phyloP scores from a whole-genome alignment of 2,113 vertebrate species.

The Labrus mixtus region DNA sequence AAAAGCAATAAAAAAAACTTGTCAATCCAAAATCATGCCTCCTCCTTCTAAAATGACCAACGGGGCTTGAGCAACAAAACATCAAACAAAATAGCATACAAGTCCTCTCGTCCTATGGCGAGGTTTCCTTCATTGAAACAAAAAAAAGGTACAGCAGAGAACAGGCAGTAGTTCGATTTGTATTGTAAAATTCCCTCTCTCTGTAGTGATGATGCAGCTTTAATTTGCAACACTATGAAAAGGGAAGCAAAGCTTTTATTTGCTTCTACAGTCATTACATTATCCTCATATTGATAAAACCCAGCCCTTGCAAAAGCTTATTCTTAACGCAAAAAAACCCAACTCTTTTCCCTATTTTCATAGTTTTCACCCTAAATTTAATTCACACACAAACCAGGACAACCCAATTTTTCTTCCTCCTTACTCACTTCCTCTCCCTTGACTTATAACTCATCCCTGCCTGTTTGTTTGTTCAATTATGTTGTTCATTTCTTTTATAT shows the following conservation, averaged over 20 bases:
- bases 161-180: not conserved
- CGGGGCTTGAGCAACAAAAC: not conserved
- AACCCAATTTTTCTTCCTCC: constrained; percentile 23
- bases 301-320: constrained; percentile 5
- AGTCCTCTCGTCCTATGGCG: not conserved
- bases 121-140: constrained; percentile 30
- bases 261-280: constrained; percentile 2
- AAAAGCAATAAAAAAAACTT: constrained; percentile 5
- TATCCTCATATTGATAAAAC: constrained; percentile 12
- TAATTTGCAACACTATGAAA: constrained; percentile 12
- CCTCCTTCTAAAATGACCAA: not conserved
- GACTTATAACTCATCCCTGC: constrained; percentile 35
- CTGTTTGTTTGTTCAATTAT: constrained; percentile 49
- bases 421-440: constrained; percentile 8
- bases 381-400: constrained; percentile 29
- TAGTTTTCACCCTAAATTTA: not conserved
- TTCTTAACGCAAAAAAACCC: not conserved
- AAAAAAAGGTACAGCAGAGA: constrained; percentile 16
- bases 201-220: constrained; percentile 4
- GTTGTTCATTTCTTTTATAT: constrained; percentile 49
- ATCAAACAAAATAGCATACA: not conserved
- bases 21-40: not conserved
- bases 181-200: not conserved
- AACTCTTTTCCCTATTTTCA: not conserved
- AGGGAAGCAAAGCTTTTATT: constrained; percentile 18